phyloP scores from a whole-genome alignment of 2,113 vertebrate genomes.

The Marmota monax region DNA sequence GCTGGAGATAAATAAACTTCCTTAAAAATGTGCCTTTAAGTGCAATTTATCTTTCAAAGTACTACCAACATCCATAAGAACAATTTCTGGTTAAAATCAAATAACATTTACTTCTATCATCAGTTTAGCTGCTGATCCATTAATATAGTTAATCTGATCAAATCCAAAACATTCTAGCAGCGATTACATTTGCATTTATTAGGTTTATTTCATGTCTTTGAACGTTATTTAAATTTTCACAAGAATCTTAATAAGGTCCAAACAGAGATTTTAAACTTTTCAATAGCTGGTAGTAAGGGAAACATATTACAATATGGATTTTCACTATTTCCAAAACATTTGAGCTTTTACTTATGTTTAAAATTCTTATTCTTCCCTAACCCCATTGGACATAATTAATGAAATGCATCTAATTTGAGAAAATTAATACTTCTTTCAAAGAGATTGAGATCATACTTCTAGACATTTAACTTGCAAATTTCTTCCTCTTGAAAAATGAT shows the following conservation, averaged over 20 bases:
- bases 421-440: slow-evolving; percentile 54
- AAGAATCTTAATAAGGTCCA: background rate
- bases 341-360: slow-evolving; percentile 25
- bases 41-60: background rate
- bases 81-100: slow-evolving; percentile 13
- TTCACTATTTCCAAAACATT: slow-evolving; percentile 24
- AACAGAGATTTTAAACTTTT: background rate
- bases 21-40: background rate
- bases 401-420: slow-evolving; percentile 25
- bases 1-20: background rate
- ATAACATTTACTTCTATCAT: background rate
- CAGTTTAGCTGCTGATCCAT: background rate
- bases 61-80: background rate
- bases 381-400: slow-evolving; percentile 56
- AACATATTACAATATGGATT: background rate
- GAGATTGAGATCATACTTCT: background rate
- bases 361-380: slow-evolving; percentile 38
- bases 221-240: slow-evolving; percentile 22
- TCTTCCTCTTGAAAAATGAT: slow-evolving; percentile 42
- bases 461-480: slow-evolving; percentile 63
- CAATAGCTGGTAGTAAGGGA: background rate
- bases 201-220: slow-evolving; percentile 24
- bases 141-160: background rate
- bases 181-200: slow-evolving; percentile 8
- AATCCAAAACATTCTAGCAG: background rate